Percentiles rank a stretch among this genome's conserved stretches.
These are phyloP conservation scores for Anas bahamensis DNA, from an alignment of 2,797 vertebrate species.

Conservation along the genomic window DNA sequence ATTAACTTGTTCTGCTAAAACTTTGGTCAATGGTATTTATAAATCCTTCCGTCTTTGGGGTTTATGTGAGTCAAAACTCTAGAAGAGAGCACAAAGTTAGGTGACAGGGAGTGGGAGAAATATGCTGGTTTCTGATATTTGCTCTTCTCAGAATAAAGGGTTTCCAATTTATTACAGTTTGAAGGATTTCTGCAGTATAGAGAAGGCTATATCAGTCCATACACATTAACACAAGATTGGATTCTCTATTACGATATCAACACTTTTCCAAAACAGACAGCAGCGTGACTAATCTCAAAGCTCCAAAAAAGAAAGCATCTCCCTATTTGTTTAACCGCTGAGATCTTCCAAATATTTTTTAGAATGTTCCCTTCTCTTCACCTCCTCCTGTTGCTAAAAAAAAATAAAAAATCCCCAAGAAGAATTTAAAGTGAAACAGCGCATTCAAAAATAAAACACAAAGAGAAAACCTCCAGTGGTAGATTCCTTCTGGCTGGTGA, in stretches of 20 bases:
- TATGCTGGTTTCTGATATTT: slow-evolving; percentile 62
- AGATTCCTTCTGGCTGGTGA: slow-evolving; percentile 37
- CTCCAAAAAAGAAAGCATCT: slow-evolving; percentile 22
- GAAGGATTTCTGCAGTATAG: slow-evolving; percentile 41
- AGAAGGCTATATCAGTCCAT: slow-evolving; percentile 9
- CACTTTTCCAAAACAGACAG: slow-evolving; percentile 46
- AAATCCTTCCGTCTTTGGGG: slow-evolving; percentile 21
- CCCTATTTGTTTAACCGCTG: slow-evolving; percentile 23
- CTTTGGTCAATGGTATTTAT: background rate
- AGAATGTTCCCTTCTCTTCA: background rate
- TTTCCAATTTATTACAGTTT: slow-evolving; percentile 57
- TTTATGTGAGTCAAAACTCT: slow-evolving; percentile 8
- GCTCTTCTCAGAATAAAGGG: slow-evolving; percentile 41
- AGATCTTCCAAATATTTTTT: slow-evolving; percentile 19
- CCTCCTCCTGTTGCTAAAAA: background rate
- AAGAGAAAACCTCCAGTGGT: slow-evolving; percentile 54
- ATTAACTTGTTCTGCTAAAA: background rate
- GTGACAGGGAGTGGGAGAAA: slow-evolving; percentile 5
- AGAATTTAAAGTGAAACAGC: slow-evolving; percentile 46
- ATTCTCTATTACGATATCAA: slow-evolving; percentile 53
- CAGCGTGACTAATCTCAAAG: slow-evolving; percentile 67
- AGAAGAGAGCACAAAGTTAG: background rate
- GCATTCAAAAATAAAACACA: slow-evolving; percentile 60
- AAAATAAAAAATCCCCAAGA: background rate
- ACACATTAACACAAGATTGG: slow-evolving; percentile 60